Evolutionary conservation across 1,140 invertebrate genomes (phyloP), one percentile per base, ranked within the genome.

Genomic region (Camponotus pennsylvanicus): DNA sequence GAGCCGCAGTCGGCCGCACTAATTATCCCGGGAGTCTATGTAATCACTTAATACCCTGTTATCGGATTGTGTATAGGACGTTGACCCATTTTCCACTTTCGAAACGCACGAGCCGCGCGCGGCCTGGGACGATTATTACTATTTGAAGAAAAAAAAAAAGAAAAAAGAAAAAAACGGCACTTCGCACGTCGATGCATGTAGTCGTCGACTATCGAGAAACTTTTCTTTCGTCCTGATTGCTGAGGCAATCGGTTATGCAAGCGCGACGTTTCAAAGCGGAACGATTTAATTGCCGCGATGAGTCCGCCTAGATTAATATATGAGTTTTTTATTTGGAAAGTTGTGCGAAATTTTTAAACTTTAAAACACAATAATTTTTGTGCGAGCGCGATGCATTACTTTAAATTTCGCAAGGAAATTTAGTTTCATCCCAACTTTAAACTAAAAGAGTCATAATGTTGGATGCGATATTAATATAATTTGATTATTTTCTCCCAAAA

Each of bases 21-120:
- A 89, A 89, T 89, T 89, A 89, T 89, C 88, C 27, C 59, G 83
- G 70, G 87, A 67, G 87, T 84, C 55, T 67, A 86, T 67, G 76
- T 88, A 88, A 89, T 89, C 88, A 71, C 88, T 89, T 89, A 89
- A 89, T 89, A 85, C 83, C 73, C 86, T 89, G 88, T 89, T 89
- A 89, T 89, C 87, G 70, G 70, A 88, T 89, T 89, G 83, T 89
- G 83, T 71, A 86, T 86, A 61, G 76, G 83, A 49, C 84, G 85
- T 89, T 89, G 88, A 89, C 88, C 79, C 64, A 75, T 89, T 89
- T 89, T 86, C 70, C 76, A 69, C 45, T 88, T 89, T 89, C 88
- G 73, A 89, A 89, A 89, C 61, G 86, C 27, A 67, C 37, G 9
- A 40, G 18, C 42, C 64, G 21, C 55, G 37, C 37, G 8, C 37